A percentile compares a stretch with the other conserved stretches of the same genome.
Conservation (phyloP, 2,113 vertebrate species). For the Alexandromys fortis region DNA sequence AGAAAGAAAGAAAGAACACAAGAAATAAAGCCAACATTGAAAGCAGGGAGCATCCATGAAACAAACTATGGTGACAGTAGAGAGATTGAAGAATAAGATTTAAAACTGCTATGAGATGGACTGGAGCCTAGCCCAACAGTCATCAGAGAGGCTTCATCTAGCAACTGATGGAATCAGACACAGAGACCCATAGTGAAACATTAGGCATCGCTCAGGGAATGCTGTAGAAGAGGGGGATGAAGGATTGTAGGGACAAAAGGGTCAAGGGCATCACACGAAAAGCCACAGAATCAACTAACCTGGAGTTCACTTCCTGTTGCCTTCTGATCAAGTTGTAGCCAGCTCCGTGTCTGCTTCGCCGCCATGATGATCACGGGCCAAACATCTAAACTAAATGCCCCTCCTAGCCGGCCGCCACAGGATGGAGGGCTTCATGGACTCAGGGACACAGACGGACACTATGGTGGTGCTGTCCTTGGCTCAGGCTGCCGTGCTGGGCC, state of each 20-base stretch:
- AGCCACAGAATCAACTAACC: background rate
- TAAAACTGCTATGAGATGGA: background rate
- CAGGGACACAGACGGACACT: slow-evolving; percentile 96
- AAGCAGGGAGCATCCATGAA: background rate
- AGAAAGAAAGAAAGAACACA: background rate
- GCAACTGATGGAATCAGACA: background rate
- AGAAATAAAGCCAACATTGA: background rate
- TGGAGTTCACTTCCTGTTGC: no score
- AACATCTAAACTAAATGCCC: slow-evolving; percentile 58
- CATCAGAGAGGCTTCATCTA: background rate
- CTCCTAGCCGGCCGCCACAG: slow-evolving; percentile 82
- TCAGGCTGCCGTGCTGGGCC: slow-evolving; percentile 95
- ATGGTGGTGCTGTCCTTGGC: slow-evolving; percentile 98
- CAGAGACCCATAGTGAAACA: background rate
- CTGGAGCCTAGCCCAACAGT: background rate
- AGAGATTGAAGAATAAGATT: background rate
- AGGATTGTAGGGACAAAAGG: background rate
- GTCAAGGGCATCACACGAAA: background rate
- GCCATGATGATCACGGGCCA: no score
- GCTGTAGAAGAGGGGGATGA: background rate
- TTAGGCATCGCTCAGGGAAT: background rate
- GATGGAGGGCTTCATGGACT: slow-evolving; percentile 92
- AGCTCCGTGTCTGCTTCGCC: no score
- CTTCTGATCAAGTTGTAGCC: no score
- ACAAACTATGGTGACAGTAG: background rate